Conservation (phyloP, 2,797 vertebrate species). For the Lagocephalus sceleratus region DNA sequence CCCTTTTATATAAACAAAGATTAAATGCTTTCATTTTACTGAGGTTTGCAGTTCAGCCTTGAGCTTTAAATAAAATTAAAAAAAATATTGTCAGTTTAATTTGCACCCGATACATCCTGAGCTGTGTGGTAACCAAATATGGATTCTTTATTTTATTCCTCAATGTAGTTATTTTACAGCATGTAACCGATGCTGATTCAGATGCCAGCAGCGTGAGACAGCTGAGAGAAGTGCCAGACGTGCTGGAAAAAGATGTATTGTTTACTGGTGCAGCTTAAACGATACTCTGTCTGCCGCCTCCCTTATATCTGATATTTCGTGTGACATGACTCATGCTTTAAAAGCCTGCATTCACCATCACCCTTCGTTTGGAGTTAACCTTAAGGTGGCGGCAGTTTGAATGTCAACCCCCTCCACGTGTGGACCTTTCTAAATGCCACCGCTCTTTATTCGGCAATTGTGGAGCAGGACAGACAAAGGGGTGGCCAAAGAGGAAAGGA, state of each 20-base stretch:
- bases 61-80: constrained; percentile 35
- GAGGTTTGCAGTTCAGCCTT: constrained; percentile 33
- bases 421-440: constrained; percentile 78
- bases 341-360: constrained; percentile 55
- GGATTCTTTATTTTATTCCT: constrained; percentile 5
- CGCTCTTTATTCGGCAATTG: constrained; percentile 64
- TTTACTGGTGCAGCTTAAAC: constrained; percentile 49
- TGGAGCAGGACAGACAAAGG: constrained; percentile 58
- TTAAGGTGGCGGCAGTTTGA: constrained; percentile 73
- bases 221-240: constrained; percentile 32
- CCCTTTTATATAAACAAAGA: constrained; percentile 32
- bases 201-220: constrained; percentile 29
- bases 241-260: constrained; percentile 27
- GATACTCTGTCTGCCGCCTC: constrained; percentile 22
- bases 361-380: constrained; percentile 71
- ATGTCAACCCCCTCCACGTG: constrained; percentile 72
- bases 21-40: constrained; percentile 30
- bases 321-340: constrained; percentile 54
- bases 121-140: background rate
- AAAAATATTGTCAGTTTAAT: constrained; percentile 41
- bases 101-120: constrained; percentile 38
- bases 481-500: constrained; percentile 22
- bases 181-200: constrained; percentile 7
- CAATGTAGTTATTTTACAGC: constrained; percentile 16
- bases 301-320: constrained; percentile 53